Conservation (phyloP, 1,140 invertebrate species). For the Euura saliciscinereae region DNA sequence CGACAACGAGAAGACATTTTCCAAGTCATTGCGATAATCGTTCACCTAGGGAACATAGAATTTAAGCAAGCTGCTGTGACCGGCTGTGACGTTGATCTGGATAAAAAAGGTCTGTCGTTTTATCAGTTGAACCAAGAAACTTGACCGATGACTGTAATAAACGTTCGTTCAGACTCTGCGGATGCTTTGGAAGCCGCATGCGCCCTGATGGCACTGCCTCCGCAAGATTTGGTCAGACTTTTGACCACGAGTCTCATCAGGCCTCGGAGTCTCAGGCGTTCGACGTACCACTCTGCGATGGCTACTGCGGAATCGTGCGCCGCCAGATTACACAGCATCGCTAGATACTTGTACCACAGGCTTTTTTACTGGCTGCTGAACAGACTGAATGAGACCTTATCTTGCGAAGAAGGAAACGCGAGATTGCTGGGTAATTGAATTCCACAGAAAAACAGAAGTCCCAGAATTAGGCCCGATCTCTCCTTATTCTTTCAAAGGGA, state of each 20-base stretch:
- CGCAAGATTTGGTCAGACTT: constrained; percentile 29
- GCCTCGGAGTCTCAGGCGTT: constrained; percentile 24
- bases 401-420: constrained; percentile 24
- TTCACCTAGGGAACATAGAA: constrained; percentile 59
- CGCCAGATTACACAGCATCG: constrained; percentile 41
- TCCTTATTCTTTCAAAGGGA: constrained; percentile 32
- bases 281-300: constrained; percentile 33
- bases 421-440: constrained; percentile 38
- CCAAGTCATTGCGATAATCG: constrained; percentile 60
- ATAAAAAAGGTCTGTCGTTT: constrained; percentile 41
- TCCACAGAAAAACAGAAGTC: too few relatives aligned
- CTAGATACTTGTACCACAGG: constrained; percentile 41
- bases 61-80: constrained; percentile 38
- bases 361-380: constrained; percentile 42
- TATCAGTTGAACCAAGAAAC: not conserved
- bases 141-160: not conserved
- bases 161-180: constrained; percentile 28
- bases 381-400: constrained; percentile 34
- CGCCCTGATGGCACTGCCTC: constrained; percentile 17
- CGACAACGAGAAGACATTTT: constrained; percentile 57
- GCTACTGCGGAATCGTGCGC: constrained; percentile 35
- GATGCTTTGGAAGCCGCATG: constrained; percentile 30
- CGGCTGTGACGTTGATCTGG: constrained; percentile 37
- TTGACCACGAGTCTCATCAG: constrained; percentile 35
- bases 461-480: too few relatives aligned